Percentiles rank a stretch among this genome's conserved stretches.
These are phyloP conservation scores for Meghimatium bilineatum DNA, from an alignment of 2,888 invertebrate genomes.

Conservation along the genomic window DNA sequence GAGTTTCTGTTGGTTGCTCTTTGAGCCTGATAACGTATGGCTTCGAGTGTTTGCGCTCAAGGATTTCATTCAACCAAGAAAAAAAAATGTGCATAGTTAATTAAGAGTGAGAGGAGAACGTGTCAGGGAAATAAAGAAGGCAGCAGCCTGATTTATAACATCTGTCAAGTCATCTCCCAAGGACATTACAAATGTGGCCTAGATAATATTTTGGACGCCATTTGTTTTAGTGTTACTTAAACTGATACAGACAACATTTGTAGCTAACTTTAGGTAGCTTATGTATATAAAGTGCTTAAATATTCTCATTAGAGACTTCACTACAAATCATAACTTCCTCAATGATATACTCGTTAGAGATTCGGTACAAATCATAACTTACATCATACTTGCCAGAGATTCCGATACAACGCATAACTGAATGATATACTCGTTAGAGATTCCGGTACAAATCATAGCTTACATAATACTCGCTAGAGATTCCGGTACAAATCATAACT, in stretches of 20 bases:
- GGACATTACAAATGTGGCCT: background rate
- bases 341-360: no score
- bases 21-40: background rate
- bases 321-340: no score
- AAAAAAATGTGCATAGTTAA: background rate
- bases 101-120: background rate
- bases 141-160: no score
- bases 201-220: background rate
- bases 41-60: background rate
- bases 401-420: no score
- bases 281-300: no score
- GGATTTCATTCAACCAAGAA: background rate
- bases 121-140: background rate
- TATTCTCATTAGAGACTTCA: no score
- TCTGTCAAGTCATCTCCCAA: no score
- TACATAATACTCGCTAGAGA: background rate
- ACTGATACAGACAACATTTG: no score
- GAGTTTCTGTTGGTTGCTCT: background rate
- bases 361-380: no score
- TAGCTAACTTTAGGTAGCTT: no score
- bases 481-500: background rate
- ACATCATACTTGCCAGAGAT: background rate
- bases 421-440: background rate
- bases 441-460: background rate
- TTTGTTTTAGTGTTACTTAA: no score